Base-by-base conservation (phyloP, 2,797 vertebrate genomes). In the Eulemur coronatus region DNA sequence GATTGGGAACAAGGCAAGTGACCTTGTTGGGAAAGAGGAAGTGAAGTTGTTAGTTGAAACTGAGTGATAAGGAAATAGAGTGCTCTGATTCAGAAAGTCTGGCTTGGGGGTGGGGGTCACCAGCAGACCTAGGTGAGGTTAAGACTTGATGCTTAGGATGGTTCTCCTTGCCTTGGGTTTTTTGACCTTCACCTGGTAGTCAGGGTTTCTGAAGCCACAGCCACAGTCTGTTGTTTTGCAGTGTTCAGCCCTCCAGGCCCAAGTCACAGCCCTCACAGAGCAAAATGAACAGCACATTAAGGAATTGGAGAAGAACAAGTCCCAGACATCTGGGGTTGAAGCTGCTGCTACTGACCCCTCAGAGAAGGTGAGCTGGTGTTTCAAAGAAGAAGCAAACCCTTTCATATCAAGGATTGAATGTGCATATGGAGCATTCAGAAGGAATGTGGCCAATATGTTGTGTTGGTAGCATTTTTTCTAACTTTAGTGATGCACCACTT, bases 341-440 rank as follows among this genome's bases (percentile, higher is more conserved):
- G 20, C 96, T 35, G 75, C 96, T 24, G 33, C 95, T 38, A 24
- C 88, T 33, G 98, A 99, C 96, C 98, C 99, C 5, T 98, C 99
- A 15, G 99, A 99, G 97, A 99, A 99, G 99, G 99, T 99, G 91
- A 97, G 98, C 94, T 98, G 82, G 0, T 48, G 43, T 81, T 87
- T 79, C 22, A 6, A 26, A 75, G 67, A 7, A 70, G n/a, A 11
- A 22, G 28, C 38, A 38, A 17, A 35, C 48, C 0, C 2, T 8
- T 8, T 69, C 50, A 30, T 30, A 20, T 43, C 17, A 50, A 61
- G 79, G 20, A 17, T 24, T 7, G 8, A 38, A 14, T 52, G 20
- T 75, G 46, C 43, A 13, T 46, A 22, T 55, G 43, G 92, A 48
- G 61, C 17, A 72, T 88, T 78, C 48, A 33, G 67, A 88, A 94